phyloP scores from a whole-genome alignment of 2,797 vertebrate species.

The Decapterus maruadsi region DNA sequence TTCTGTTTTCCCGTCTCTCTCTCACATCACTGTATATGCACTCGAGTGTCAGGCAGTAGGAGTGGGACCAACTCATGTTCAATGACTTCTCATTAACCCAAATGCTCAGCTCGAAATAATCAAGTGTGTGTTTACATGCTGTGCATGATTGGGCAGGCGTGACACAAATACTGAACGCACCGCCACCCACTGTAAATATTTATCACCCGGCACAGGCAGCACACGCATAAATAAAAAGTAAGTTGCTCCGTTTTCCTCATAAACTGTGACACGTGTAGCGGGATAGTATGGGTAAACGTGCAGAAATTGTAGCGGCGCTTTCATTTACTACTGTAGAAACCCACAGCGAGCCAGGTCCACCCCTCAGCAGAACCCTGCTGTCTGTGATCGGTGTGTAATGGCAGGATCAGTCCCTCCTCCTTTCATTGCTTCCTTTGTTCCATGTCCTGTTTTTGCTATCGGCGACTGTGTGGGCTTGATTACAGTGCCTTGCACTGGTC shows the following conservation, averaged over 20 bases:
- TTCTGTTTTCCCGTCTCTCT: conserved; percentile 53
- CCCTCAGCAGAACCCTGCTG: conserved; percentile 55
- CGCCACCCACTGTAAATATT: conserved; percentile 77
- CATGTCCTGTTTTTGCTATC: conserved; percentile 73
- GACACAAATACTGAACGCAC: conserved; percentile 73
- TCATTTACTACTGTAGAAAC: conserved; percentile 11
- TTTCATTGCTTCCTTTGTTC: conserved; percentile 77
- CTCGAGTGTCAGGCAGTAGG: conserved; percentile 61
- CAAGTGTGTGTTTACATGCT: conserved; percentile 84
- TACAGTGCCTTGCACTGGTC: conserved; percentile 60
- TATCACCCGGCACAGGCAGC: conserved; percentile 54
- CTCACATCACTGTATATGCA: conserved; percentile 53
- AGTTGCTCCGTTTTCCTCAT: conserved; percentile 36
- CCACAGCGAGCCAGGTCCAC: conserved; percentile 33
- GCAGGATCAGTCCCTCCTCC: conserved; percentile 66
- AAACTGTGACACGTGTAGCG: conserved; percentile 23
- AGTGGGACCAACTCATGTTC: conserved; percentile 77
- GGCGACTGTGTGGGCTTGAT: conserved; percentile 77
- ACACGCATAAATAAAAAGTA: conserved; percentile 51
- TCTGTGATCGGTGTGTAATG: conserved; percentile 71
- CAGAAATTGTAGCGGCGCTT: conserved; percentile 1
- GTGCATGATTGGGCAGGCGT: conserved; percentile 82
- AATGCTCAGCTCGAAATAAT: conserved; percentile 77
- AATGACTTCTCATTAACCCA: conserved; percentile 82
- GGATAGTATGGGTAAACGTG: conserved; percentile 1